Evolutionary conservation across 2,113 vertebrate genomes (phyloP), one percentile per base, ranked within the genome.

Genomic region (Rhagologus leucostigma): DNA sequence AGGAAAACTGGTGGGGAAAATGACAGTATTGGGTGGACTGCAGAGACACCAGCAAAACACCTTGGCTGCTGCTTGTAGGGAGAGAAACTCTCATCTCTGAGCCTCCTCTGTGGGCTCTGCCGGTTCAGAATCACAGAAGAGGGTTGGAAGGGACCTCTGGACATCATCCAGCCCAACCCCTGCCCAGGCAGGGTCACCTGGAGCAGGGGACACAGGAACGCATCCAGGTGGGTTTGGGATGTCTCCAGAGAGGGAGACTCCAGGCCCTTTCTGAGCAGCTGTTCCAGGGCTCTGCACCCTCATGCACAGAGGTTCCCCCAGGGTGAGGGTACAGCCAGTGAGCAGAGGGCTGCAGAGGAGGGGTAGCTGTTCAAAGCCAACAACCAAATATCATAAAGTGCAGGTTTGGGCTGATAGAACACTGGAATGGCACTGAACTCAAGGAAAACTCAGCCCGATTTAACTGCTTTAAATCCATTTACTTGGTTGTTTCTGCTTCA

Each of bases 401-500:
- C 32, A 29, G 47, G 27, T 37, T 23, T 3, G 3, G 84, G 73
- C 74, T 64, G 81, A 29, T 4, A 26, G 67, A 82, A 19, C 59
- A 11, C 0, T 12, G 52, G 44, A 39, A 27, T 75, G 67, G 41
- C 26, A 16, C 22, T 1, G 81, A 81, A 56, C 79, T 92, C 53
- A n/a, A 68, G 68, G 84, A 60, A 87, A 91, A 42, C 55, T 84
- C 78, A 30, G 62, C 44, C 69, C 0, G 0, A 59, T 63, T 68
- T 52, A 94, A 68, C 57, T 18, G 74, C 93, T 91, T 68, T 68
- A 67, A 84, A 95, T 94, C 87, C 33, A 12, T 92, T 96, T 76
- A 65, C 87, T 95, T 84, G 91, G 69, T 79, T 67, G 91, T 83
- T 96, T 91, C 95, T 96, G 88, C 94, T 87, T 74, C 87, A 76